Evolutionary conservation across 1,140 invertebrate species (phyloP), one percentile per base, ranked within the genome.

Genomic region (Scaptodrosophila lebanonensis): DNA sequence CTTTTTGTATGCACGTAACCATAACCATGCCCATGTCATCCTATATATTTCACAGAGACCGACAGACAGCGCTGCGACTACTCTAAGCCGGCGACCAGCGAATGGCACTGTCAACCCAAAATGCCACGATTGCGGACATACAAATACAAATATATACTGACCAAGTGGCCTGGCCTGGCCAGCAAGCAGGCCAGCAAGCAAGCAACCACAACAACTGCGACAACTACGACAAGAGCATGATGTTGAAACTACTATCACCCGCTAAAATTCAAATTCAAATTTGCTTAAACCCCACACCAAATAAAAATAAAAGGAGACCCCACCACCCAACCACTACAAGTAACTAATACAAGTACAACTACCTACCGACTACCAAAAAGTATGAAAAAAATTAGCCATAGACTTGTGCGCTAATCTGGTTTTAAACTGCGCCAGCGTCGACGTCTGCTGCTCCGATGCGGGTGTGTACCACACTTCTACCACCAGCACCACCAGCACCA

Each of bases 181-280:
- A 42, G 50, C 61, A 62, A 42, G 38, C 32, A 17, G 38, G 32
- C 35, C 22, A 42, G 50, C 61, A 62, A 42, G 38, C 32, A 17
- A 29, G 9, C 5, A 20, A 2, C 1, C n/a, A 9, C 39, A 59
- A 51, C 43, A 45, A 44, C 36, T n/a, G 13, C 7, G 36, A 56
- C 47, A 50, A 29, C 33, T 4, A 33, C 12, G 35, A 35, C 25
- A 18, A 56, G 35, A 43, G 52, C 56, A 48, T 62, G 45, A 47
- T 63, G 48, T 59, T 58, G 39, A 59, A 62, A 71, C 68, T 60
- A 79, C 73, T 79, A 79, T 79, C 73, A 82, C 68, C 73, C 73
- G 73, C 73, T 70, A 82, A 82, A 79, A 82, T 82, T 82, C 70
- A 82, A 82, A 82, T 82, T 82, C 75, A 82, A 82, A 82, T 82